Evolutionary conservation across 2,888 invertebrate species (phyloP), one percentile per base, ranked within the genome.

Genomic region (Melieria omissa): DNA sequence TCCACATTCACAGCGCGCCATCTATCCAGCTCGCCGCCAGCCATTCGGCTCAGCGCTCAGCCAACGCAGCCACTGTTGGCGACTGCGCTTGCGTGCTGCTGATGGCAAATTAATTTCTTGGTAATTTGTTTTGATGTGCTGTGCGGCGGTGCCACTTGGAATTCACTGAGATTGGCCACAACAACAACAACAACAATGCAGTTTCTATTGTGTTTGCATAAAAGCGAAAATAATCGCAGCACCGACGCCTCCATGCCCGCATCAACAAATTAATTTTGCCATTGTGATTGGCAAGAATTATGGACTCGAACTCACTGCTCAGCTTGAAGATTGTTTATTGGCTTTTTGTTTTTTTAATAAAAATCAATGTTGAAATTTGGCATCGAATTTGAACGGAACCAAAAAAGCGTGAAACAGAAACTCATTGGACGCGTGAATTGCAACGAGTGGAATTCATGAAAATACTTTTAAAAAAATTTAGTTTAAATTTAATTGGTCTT

Each of bases 71-170:
- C 16, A 14, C 29, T 49, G 9, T 12, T 55, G 54, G 47, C 14
- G 72, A 78, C 75, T 82, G 80, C 82, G 80, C 79, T 80, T 82
- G 83, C 82, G 81, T 82, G 82, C 79, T 80, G 80, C 80, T 79
- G 78, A 78, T 80, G 79, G 78, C 80, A 82, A 84, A 83, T 84
- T 84, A 84, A 84, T 84, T 84, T 79, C 79, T 80, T 82, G 78
- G 83, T 83, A 84, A 84, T 84, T 83, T 84, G 81, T 82, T 83
- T 81, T 82, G 82, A 83, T 83, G 81, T 80, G 79, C 79, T 80
- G 81, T 81, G 78, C 78, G 79, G 29, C 29, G 1, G 29, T 29
- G 29, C 29, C 29, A 82, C 70, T 52, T 52, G 52, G 14, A 52
- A 52, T 52, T 52, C n/a, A 52, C 14, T 52, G 52, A 52, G 52